Base-by-base conservation (phyloP, 2,113 vertebrate genomes). In the Dromas ardeola region DNA sequence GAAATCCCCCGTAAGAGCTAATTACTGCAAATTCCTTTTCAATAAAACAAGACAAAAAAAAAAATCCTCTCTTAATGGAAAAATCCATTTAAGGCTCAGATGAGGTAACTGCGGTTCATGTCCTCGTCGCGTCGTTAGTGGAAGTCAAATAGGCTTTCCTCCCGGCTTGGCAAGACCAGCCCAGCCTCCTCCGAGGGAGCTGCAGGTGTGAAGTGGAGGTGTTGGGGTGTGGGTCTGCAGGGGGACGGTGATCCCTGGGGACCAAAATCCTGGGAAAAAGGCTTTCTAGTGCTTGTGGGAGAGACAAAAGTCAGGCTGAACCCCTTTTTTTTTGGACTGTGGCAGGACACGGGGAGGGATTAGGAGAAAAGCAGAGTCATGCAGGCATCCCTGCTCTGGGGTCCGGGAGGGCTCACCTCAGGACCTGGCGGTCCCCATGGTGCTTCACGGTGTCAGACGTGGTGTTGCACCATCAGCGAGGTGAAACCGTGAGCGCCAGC, bases 1-100 rank as follows among this genome's bases (percentile, higher is more conserved):
- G 90, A 94, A 96, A 97, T 97, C 88, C 95, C 95, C 96, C 56
- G 70, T 86, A 97, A 97, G 97, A 97, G 96, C 96, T 97, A 97
- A 98, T 97, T 98, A 97, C 95, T 81, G 88, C 94, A 96, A 96
- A 97, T 96, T 92, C 96, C 90, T 95, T 95, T 96, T 97, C 95
- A 95, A 95, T 97, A 94, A 96, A 97, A 96, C 78, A 91, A 96
- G 96, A 95, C 88, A 62, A 53, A 95, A 88, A 79, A 95, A 62
- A 66, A 95, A 93, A 90, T 96, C 95, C 93, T 76, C 88, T 90
- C 88, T 93, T 95, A 95, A 96, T 87, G 47, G 91, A 95, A 97
- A 95, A 96, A 97, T 96, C 95, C 90, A 96, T 95, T 96, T 94
- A 89, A 83, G 72, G 81, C 93, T 95, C 69, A 62, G 79, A 78